A percentile compares a stretch with the other conserved stretches of the same genome.
Evolutionary conservation across 1,140 invertebrate genomes (phyloP).

Genomic region (Zaprionus ghesquierei): DNA sequence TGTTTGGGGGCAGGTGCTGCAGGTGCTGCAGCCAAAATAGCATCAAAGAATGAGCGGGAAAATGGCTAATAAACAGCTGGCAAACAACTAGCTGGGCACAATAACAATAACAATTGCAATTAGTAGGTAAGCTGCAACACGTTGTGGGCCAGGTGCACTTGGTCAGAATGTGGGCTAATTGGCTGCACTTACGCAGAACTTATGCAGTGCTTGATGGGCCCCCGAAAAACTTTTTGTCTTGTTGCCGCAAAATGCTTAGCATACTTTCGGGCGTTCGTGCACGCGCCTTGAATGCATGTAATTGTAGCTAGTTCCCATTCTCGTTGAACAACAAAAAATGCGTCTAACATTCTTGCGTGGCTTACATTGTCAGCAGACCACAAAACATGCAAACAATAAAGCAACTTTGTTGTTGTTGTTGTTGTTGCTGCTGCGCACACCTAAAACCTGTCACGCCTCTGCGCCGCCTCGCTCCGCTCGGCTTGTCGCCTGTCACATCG

Average conservation of each 20-base stretch:
- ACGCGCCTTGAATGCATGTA: conserved; percentile 56
- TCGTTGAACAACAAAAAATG: conserved; percentile 41
- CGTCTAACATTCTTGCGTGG: conserved; percentile 37
- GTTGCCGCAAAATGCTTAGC: conserved; percentile 48
- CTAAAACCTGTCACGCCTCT: neutral
- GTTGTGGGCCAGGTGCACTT: conserved; percentile 33
- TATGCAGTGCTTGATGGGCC: conserved; percentile 50
- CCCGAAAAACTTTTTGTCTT: conserved; percentile 8
- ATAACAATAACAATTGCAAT: conserved; percentile 26
- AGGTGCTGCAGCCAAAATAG: neutral
- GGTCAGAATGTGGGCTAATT: conserved; percentile 72
- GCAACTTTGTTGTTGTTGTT: conserved; percentile 32
- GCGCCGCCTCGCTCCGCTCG: neutral
- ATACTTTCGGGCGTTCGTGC: conserved; percentile 24
- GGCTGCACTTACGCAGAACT: conserved; percentile 68
- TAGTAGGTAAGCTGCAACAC: conserved; percentile 32
- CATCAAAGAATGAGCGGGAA: neutral
- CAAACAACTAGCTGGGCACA: neutral
- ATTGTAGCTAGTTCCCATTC: conserved; percentile 53
- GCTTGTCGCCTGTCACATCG: conserved; percentile 59
- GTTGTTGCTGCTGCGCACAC: neutral
- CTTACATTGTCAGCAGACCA: conserved; percentile 64
- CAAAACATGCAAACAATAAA: conserved; percentile 71
- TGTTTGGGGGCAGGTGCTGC: neutral
- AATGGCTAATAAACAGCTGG: neutral